A percentile compares a stretch with the other conserved stretches of the same genome.
These are phyloP conservation scores for Mionectes macconnelli DNA, from an alignment of 2,113 vertebrate species.

Conservation along the genomic window DNA sequence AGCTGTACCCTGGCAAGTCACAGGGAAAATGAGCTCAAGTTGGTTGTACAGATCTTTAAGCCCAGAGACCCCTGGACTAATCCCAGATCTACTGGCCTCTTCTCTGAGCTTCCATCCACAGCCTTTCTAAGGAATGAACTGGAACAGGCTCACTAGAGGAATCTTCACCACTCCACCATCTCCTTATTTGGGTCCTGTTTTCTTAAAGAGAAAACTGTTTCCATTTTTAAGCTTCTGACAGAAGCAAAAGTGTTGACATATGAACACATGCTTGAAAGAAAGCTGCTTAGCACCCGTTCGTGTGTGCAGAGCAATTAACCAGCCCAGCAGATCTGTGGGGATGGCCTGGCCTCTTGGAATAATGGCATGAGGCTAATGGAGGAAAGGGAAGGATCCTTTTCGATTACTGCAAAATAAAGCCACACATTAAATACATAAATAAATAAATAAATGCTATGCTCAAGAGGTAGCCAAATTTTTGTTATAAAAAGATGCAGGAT, in stretches of 20 bases:
- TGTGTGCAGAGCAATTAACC: slow-evolving; percentile 33
- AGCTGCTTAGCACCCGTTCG: slow-evolving; percentile 19
- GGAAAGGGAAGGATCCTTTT: neutral
- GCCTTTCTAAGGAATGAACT: slow-evolving; percentile 72
- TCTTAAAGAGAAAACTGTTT: slow-evolving; percentile 74
- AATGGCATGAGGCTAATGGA: neutral
- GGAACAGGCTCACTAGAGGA: slow-evolving; percentile 66
- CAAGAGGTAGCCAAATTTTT: neutral
- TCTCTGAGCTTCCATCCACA: slow-evolving; percentile 63
- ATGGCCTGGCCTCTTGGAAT: neutral
- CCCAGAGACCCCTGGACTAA: slow-evolving; percentile 75
- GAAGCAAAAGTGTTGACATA: slow-evolving; percentile 56
- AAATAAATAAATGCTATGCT: neutral
- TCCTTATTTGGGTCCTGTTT: slow-evolving; percentile 89
- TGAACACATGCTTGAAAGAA: slow-evolving; percentile 31
- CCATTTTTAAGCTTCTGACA: slow-evolving; percentile 83
- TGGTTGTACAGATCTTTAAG: slow-evolving; percentile 74
- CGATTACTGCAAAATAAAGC: neutral
- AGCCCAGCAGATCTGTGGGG: neutral
- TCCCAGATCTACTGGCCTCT: slow-evolving; percentile 74
- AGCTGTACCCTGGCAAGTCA: neutral
- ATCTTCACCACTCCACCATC: slow-evolving; percentile 54
- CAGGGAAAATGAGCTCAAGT: slow-evolving; percentile 33
- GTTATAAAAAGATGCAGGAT: neutral
- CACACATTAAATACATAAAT: neutral